phyloP scores from a whole-genome alignment of 2,888 invertebrate genomes.

The Drosophila suboccidentalis region DNA sequence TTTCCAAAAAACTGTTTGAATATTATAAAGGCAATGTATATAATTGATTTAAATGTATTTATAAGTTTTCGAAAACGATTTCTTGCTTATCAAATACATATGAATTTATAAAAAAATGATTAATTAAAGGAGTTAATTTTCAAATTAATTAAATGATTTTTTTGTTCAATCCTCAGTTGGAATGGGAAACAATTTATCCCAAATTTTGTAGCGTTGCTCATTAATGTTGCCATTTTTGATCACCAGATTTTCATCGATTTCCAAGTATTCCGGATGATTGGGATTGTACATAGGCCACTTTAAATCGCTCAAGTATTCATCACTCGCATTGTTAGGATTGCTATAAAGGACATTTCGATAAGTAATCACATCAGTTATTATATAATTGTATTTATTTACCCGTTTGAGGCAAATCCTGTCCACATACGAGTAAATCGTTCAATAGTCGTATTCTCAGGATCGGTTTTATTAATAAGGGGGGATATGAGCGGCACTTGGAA shows the following conservation, averaged over 20 bases:
- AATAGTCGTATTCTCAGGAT: slow-evolving; percentile 85
- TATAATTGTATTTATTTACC: slow-evolving; percentile 54
- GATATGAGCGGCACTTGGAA: slow-evolving; percentile 77
- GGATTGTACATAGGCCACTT: slow-evolving; percentile 76
- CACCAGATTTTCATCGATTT: slow-evolving; percentile 77
- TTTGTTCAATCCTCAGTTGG: not conserved
- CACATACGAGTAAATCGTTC: slow-evolving; percentile 86
- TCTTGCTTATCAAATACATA: no score
- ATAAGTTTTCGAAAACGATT: no score
- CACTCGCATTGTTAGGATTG: slow-evolving; percentile 80
- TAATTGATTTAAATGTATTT: no score
- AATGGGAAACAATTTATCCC: slow-evolving; percentile 71
- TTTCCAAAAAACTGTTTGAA: no score
- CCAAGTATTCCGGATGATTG: slow-evolving; percentile 71
- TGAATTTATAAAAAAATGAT: no score
- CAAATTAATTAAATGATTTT: no score
- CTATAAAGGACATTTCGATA: slow-evolving; percentile 50
- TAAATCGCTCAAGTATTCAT: slow-evolving; percentile 70
- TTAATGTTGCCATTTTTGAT: slow-evolving; percentile 69
- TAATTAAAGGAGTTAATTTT: no score
- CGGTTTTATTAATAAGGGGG: slow-evolving; percentile 83
- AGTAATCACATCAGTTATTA: not conserved
- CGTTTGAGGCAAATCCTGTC: slow-evolving; percentile 84
- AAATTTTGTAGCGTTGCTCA: slow-evolving; percentile 65
- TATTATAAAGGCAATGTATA: no score